Conservation (phyloP, 2,888 invertebrate species). For the Coelopa pilipes region DNA sequence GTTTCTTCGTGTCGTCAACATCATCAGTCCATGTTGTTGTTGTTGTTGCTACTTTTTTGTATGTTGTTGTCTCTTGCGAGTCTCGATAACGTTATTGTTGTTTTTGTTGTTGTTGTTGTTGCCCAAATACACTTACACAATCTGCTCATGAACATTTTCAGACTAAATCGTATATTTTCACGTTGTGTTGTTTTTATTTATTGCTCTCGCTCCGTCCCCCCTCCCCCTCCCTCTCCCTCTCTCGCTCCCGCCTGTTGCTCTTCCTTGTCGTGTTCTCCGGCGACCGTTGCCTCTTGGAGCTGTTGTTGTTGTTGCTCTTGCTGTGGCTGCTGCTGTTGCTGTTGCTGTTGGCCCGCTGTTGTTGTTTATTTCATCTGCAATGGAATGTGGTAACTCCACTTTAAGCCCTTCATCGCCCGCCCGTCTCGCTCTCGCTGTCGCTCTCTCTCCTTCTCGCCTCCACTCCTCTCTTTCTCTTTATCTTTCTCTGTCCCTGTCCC, state of each 20-base stretch:
- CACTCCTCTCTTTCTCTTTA: too few relatives aligned
- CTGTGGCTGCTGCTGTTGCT: slow-evolving; percentile 8
- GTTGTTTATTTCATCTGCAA: slow-evolving; percentile 34
- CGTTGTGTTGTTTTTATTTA: neutral
- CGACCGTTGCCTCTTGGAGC: neutral
- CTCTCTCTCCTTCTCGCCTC: too few relatives aligned
- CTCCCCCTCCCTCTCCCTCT: neutral
- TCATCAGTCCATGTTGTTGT: neutral
- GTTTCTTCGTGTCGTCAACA: neutral
- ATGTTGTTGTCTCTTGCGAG: neutral
- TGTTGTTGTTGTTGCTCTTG: neutral
- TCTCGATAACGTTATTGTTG: neutral
- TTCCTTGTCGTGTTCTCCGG: neutral
- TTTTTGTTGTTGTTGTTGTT: neutral
- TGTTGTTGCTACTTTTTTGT: neutral
- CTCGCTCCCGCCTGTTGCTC: neutral
- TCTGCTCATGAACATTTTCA: slow-evolving; percentile 2
- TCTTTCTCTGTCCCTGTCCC: too few relatives aligned
- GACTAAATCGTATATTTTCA: neutral
- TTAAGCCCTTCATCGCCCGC: slow-evolving; percentile 30
- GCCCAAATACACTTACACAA: neutral
- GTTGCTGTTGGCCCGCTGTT: too few relatives aligned
- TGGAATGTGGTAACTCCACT: slow-evolving; percentile 42
- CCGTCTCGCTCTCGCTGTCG: too few relatives aligned
- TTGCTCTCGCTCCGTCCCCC: neutral